A percentile compares a stretch with the other conserved stretches of the same genome.
Evolutionary conservation across 1,140 invertebrate species (phyloP).

Genomic region (Rhopalosiphum padi): DNA sequence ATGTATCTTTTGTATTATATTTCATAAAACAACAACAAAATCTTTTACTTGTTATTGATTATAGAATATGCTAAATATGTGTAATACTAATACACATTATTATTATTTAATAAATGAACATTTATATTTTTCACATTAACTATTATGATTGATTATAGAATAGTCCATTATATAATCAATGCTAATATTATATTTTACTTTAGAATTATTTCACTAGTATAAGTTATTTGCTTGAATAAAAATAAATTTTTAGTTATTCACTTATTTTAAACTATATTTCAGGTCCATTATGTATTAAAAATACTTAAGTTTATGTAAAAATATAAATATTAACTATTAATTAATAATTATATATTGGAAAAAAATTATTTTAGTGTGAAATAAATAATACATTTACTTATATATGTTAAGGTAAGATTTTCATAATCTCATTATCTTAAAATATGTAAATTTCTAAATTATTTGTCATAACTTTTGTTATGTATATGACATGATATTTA

Average conservation of each 20-base stretch:
- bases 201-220: background rate
- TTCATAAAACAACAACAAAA: background rate
- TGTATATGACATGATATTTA: background rate
- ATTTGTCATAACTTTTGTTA: background rate
- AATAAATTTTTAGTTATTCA: background rate
- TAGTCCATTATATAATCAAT: no score
- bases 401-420: background rate
- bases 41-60: background rate
- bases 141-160: no score
- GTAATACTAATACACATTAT: no score
- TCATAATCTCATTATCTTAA: background rate
- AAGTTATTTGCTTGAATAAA: background rate
- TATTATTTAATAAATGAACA: no score
- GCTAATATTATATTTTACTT: background rate
- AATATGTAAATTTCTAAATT: background rate
- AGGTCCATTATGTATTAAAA: background rate
- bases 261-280: background rate
- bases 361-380: background rate
- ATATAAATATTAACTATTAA: background rate
- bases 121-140: no score
- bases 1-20: background rate
- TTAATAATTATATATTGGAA: background rate
- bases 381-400: background rate
- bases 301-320: background rate
- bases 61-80: background rate